Evolutionary conservation across 2,797 vertebrate species (phyloP).

Genomic region (Micropoecilia bifurca): DNA sequence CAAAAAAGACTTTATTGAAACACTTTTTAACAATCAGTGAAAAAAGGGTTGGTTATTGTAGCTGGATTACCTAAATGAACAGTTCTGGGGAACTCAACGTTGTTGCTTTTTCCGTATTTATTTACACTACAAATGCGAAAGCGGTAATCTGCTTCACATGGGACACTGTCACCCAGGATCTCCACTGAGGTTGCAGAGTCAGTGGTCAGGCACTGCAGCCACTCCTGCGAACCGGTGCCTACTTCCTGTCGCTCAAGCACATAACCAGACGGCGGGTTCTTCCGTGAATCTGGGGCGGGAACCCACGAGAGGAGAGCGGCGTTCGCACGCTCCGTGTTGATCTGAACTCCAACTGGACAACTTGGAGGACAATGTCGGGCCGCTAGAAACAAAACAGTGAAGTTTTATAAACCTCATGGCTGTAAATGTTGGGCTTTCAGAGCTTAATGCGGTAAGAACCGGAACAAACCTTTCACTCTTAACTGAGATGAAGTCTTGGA

Average conservation of each 20-base stretch:
- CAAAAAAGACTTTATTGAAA: slow-evolving; percentile 13
- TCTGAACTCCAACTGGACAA: slow-evolving; percentile 86
- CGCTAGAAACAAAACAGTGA: slow-evolving; percentile 75
- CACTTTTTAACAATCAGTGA: neutral
- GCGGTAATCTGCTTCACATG: slow-evolving; percentile 90
- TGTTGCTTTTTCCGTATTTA: slow-evolving; percentile 90
- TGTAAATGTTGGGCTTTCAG: neutral
- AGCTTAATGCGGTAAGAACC: neutral
- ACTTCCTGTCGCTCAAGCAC: slow-evolving; percentile 92
- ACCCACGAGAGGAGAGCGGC: slow-evolving; percentile 91
- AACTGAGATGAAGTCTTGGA: slow-evolving; percentile 94
- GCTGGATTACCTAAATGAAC: slow-evolving; percentile 89
- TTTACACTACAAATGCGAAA: slow-evolving; percentile 93
- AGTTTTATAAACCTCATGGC: neutral
- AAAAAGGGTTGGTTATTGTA: neutral
- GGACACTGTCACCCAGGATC: slow-evolving; percentile 92
- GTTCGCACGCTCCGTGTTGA: slow-evolving; percentile 90
- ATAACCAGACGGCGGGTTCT: slow-evolving; percentile 87
- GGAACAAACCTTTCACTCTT: slow-evolving; percentile 90
- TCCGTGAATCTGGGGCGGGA: slow-evolving; percentile 84
- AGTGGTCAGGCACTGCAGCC: slow-evolving; percentile 93
- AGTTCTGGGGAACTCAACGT: slow-evolving; percentile 89
- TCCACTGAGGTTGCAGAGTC: slow-evolving; percentile 89
- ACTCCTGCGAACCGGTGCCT: slow-evolving; percentile 85
- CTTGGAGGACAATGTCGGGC: slow-evolving; percentile 89